Conservation (phyloP, 2,888 invertebrate species). For the Archips xylosteana region DNA sequence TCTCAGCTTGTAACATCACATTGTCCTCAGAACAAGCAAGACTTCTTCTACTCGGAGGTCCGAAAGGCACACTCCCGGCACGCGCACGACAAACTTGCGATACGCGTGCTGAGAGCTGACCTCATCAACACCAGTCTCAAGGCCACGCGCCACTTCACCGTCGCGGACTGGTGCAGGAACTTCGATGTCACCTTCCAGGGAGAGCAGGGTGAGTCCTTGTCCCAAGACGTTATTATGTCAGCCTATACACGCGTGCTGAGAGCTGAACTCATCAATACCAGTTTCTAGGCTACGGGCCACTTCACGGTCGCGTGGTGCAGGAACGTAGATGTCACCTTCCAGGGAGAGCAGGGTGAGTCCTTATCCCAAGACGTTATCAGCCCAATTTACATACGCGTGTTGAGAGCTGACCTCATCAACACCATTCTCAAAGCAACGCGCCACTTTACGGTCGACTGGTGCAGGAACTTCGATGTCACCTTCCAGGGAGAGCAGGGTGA, state of each 20-base stretch:
- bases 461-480: slow-evolving; percentile 96
- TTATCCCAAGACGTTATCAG: too few species aligned
- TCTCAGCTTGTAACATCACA: background rate
- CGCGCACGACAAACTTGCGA: slow-evolving; percentile 93
- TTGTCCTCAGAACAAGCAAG: slow-evolving; percentile 87
- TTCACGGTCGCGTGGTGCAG: too few species aligned
- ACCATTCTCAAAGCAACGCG: slow-evolving; percentile 94
- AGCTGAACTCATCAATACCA: too few species aligned
- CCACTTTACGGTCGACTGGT: slow-evolving; percentile 96
- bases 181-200: slow-evolving; percentile 97
- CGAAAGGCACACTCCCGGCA: slow-evolving; percentile 94
- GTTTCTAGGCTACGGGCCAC: too few species aligned
- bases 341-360: too few species aligned
- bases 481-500: slow-evolving; percentile 98
- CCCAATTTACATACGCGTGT: slow-evolving; percentile 87
- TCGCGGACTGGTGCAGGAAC: slow-evolving; percentile 97
- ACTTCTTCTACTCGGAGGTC: slow-evolving; percentile 93
- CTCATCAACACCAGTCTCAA: slow-evolving; percentile 94
- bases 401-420: slow-evolving; percentile 92
- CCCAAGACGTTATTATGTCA: background rate
- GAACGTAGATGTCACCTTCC: too few species aligned
- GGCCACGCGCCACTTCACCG: slow-evolving; percentile 93
- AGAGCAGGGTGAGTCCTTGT: slow-evolving; percentile 90
- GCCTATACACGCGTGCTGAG: too few species aligned
- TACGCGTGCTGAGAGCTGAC: slow-evolving; percentile 93